Conservation (phyloP, 2,888 invertebrate species). For the Zaprionus lineosus region DNA sequence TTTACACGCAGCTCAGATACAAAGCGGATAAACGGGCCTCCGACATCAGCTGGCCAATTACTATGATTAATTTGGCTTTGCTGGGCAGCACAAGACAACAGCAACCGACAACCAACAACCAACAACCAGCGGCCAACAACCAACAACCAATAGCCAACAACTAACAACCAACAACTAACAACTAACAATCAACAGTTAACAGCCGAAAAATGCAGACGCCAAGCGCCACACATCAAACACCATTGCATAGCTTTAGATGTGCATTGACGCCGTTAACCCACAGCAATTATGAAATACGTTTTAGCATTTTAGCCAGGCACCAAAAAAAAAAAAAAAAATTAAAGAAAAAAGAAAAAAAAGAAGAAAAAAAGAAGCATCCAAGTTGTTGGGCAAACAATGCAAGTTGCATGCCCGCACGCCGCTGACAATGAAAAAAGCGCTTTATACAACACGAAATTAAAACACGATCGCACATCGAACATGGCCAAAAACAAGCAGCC, state of each 20-base stretch:
- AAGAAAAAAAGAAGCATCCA: slow-evolving; percentile 40
- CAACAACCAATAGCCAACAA: slow-evolving; percentile 11
- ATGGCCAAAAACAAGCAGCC: slow-evolving; percentile 45
- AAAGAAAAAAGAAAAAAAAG: background rate
- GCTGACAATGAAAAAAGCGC: slow-evolving; percentile 69
- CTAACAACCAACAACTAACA: slow-evolving; percentile 10
- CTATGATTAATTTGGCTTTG: slow-evolving; percentile 67
- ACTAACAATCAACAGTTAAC: slow-evolving; percentile 4
- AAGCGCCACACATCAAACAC: background rate
- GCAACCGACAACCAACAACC: slow-evolving; percentile 14
- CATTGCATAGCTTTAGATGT: slow-evolving; percentile 44
- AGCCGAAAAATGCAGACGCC: slow-evolving; percentile 8
- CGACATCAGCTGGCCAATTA: slow-evolving; percentile 53
- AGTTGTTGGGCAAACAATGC: slow-evolving; percentile 42
- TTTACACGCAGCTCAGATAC: slow-evolving; percentile 68
- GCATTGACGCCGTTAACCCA: slow-evolving; percentile 57
- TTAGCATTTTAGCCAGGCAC: slow-evolving; percentile 65
- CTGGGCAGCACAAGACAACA: slow-evolving; percentile 10
- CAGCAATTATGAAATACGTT: slow-evolving; percentile 72
- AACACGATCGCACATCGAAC: slow-evolving; percentile 74
- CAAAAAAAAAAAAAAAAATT: slow-evolving; percentile 12
- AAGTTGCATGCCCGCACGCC: slow-evolving; percentile 75
- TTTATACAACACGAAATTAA: slow-evolving; percentile 76
- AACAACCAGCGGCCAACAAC: slow-evolving; percentile 1
- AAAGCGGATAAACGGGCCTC: slow-evolving; percentile 13